Evolutionary conservation across 2,113 vertebrate genomes (phyloP).

Genomic region (Gallinago undulata): DNA sequence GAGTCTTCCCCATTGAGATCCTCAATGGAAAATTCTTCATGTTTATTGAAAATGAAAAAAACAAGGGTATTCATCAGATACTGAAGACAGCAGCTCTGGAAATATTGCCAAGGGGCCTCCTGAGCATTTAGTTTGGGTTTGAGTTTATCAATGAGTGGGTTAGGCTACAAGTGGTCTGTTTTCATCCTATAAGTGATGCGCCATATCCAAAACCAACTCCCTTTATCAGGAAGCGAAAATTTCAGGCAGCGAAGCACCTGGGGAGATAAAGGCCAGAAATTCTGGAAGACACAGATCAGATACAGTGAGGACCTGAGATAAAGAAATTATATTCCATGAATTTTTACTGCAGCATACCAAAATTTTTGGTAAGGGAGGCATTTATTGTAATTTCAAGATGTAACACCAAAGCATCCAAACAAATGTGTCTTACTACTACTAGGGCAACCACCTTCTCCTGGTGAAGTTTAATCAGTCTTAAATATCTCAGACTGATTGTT

Average conservation of each 20-base stretch:
- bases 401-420: background rate
- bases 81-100: background rate
- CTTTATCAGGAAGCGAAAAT: background rate
- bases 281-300: background rate
- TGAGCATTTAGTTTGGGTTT: background rate
- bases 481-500: background rate
- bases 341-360: background rate
- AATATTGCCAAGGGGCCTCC: background rate
- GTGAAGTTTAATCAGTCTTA: background rate
- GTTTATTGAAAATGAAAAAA: background rate
- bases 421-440: background rate
- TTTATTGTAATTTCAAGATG: background rate
- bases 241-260: background rate
- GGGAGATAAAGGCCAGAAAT: background rate
- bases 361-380: background rate
- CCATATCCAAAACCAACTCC: background rate
- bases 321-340: background rate
- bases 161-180: background rate
- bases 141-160: background rate
- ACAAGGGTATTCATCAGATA: background rate
- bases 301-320: background rate
- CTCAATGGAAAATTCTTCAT: background rate
- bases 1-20: background rate
- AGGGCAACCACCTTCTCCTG: background rate
- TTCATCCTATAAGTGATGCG: fast-evolving